A percentile compares a stretch with the other conserved stretches of the same genome.
Evolutionary conservation across 64 coral and sea anemone species (phyloP).

Genomic region (Acropora tenuis): DNA sequence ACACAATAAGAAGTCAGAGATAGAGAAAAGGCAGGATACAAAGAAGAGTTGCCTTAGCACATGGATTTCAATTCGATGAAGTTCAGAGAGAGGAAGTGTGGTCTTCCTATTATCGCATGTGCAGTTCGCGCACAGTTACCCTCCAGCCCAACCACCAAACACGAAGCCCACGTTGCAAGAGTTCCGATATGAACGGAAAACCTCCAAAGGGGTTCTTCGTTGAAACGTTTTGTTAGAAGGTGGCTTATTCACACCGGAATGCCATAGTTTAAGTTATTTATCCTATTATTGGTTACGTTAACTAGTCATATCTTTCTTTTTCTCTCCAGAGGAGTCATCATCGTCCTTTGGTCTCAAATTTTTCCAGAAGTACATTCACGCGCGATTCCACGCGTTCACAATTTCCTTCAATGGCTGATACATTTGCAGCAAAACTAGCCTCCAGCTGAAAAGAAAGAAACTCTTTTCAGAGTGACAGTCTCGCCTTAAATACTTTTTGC

Average conservation of each 20-base stretch:
- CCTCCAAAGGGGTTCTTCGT: too few relatives aligned
- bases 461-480: not conserved
- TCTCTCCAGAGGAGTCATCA: not conserved
- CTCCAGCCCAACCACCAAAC: too few relatives aligned
- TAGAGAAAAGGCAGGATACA: not conserved
- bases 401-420: constrained; percentile 71
- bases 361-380: constrained; percentile 58
- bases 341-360: constrained; percentile 41
- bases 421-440: constrained; percentile 58
- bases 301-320: not conserved
- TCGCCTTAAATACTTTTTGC: too few relatives aligned
- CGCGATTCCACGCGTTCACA: constrained; percentile 65
- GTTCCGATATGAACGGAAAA: too few relatives aligned
- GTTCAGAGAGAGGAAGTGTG: too few relatives aligned
- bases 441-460: constrained; percentile 55
- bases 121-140: too few relatives aligned
- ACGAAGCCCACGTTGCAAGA: too few relatives aligned
- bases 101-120: too few relatives aligned
- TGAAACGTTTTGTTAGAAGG: too few relatives aligned
- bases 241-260: not conserved
- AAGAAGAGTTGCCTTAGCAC: too few relatives aligned
- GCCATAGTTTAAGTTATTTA: not conserved
- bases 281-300: not conserved
- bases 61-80: too few relatives aligned
- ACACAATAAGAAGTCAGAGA: not conserved